Conservation (phyloP, 2,113 vertebrate species). For the Rhea pennata region DNA sequence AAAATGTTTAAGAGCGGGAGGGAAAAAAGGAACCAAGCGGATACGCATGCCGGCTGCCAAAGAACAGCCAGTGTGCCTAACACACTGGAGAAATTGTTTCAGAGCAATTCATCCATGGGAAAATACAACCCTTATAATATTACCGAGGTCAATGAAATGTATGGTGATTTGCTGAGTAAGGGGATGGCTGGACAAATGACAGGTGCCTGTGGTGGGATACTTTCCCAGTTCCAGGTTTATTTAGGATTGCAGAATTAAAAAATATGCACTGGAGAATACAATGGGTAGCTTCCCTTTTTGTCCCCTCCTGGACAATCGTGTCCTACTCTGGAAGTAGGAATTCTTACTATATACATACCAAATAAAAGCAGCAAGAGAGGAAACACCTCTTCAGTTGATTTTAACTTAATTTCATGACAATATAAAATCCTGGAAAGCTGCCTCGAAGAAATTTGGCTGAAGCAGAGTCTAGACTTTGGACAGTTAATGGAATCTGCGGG, state of each 20-base stretch:
- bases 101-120: slow-evolving; percentile 72
- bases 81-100: slow-evolving; percentile 77
- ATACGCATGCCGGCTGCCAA: slow-evolving; percentile 73
- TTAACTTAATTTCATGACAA: neutral
- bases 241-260: slow-evolving; percentile 22
- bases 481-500: neutral
- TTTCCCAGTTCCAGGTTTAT: slow-evolving; percentile 34
- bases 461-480: neutral
- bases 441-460: neutral
- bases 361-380: neutral
- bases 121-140: slow-evolving; percentile 75
- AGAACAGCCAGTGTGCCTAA: slow-evolving; percentile 72
- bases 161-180: slow-evolving; percentile 55
- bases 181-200: slow-evolving; percentile 60
- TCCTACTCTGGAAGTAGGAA: neutral
- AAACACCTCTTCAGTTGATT: neutral
- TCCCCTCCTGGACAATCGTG: neutral
- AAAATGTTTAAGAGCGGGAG: slow-evolving; percentile 38
- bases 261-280: neutral
- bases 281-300: neutral
- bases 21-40: slow-evolving; percentile 63
- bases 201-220: slow-evolving; percentile 45
- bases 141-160: slow-evolving; percentile 67
- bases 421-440: neutral
- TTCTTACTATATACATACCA: accelerated